Evolutionary conservation across 2,888 invertebrate genomes (phyloP).

Genomic region (Agriopis leucophaearia): DNA sequence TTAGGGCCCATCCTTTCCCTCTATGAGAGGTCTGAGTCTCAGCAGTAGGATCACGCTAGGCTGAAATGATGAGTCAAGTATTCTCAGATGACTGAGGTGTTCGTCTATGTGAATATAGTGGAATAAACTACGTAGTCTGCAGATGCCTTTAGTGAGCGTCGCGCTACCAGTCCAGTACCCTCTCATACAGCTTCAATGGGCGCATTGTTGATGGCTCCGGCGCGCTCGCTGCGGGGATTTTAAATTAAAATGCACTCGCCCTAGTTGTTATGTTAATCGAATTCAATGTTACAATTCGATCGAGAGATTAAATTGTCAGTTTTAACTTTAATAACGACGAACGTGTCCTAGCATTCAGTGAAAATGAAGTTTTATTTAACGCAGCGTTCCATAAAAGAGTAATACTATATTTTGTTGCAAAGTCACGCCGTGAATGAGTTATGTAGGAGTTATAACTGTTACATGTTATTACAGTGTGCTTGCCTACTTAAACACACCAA

Average conservation of each 20-base stretch:
- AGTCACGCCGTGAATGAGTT: constrained; percentile 18
- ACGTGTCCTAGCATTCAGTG: constrained; percentile 38
- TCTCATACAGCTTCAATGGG: constrained; percentile 58
- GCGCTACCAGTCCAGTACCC: constrained; percentile 57
- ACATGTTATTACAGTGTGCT: constrained; percentile 4
- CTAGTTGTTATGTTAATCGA: constrained; percentile 65
- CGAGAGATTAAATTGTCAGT: constrained; percentile 38
- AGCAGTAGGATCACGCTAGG: no score
- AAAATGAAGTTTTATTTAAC: constrained; percentile 21
- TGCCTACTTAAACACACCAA: constrained; percentile 7
- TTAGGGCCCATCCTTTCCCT: no score
- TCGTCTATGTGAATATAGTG: background rate
- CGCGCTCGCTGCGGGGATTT: constrained; percentile 54
- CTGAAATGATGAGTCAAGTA: no score
- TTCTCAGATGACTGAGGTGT: no score
- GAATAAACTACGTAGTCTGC: background rate
- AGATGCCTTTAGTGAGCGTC: constrained; percentile 41
- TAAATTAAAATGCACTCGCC: constrained; percentile 65
- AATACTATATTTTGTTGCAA: constrained; percentile 16
- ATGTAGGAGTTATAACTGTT: background rate
- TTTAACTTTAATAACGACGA: constrained; percentile 30
- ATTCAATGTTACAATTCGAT: constrained; percentile 51
- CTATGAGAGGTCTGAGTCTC: no score
- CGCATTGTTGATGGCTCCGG: constrained; percentile 56
- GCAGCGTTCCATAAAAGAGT: constrained; percentile 5